Percentiles rank a stretch among this genome's conserved stretches.
Conservation (phyloP, 2,888 invertebrate genomes). For the Diadegma fenestrale region DNA sequence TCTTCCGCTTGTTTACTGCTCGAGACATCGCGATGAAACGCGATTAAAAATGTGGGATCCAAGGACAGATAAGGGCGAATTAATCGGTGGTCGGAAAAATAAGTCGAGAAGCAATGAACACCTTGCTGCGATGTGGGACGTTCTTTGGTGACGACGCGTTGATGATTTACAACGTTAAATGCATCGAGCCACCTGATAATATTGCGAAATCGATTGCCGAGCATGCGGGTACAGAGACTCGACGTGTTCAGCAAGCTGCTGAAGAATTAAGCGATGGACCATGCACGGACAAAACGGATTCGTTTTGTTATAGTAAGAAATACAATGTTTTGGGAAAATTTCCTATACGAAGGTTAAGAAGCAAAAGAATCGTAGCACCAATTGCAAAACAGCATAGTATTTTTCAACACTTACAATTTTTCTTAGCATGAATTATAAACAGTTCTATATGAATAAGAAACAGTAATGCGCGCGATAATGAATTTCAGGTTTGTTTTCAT, state of each 20-base stretch:
- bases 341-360: no score
- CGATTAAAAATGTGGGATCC: conserved; percentile 67
- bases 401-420: no score
- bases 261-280: background rate
- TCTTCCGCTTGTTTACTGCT: conserved; percentile 15
- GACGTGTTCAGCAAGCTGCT: background rate
- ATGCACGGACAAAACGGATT: background rate
- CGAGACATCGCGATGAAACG: conserved; percentile 60
- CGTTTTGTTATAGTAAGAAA: no score
- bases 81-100: conserved; percentile 2
- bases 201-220: background rate
- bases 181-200: conserved; percentile 15
- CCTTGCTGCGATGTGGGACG: conserved; percentile 3
- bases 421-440: no score
- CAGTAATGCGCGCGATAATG: no score
- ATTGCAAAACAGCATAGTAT: no score
- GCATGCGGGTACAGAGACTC: conserved; percentile 31
- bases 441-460: no score
- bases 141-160: background rate
- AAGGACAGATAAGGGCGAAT: conserved; percentile 48
- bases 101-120: conserved; percentile 1
- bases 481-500: no score
- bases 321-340: no score
- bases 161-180: conserved; percentile 30
- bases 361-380: no score